These are phyloP conservation scores for Seladonia tumulorum DNA, from an alignment of 2,888 invertebrate genomes.

Conservation along the genomic window DNA sequence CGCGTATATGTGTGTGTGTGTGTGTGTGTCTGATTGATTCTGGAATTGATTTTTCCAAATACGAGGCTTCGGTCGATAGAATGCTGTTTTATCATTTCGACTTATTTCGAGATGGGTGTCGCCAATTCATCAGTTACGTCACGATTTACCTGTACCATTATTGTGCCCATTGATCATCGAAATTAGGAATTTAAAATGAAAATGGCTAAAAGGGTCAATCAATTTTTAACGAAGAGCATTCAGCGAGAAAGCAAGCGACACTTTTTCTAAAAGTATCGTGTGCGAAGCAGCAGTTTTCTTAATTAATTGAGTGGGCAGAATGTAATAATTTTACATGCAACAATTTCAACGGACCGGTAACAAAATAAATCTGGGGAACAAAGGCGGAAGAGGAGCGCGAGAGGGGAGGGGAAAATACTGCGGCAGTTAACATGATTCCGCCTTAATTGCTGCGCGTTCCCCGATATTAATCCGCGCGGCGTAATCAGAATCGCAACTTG, in stretches of 20 bases:
- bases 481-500: constrained; percentile 50
- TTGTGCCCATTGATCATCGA: too few relatives aligned
- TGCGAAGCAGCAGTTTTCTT: neutral
- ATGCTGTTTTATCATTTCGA: neutral
- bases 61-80: neutral
- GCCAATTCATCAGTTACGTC: neutral
- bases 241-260: neutral
- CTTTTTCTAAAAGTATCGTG: neutral
- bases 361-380: neutral
- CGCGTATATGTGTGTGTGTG: neutral
- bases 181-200: too few relatives aligned
- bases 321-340: neutral
- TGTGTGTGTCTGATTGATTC: neutral
- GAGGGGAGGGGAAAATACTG: neutral
- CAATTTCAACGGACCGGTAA: neutral
- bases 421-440: neutral
- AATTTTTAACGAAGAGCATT: neutral
- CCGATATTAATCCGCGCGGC: constrained; percentile 20
- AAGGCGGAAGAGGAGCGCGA: neutral
- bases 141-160: neutral
- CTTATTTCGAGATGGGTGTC: neutral
- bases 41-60: neutral
- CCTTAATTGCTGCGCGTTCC: neutral
- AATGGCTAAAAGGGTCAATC: neutral
- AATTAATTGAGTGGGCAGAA: neutral